Evolutionary conservation across 1,140 invertebrate species (phyloP).

Genomic region (Lethrus apterus): DNA sequence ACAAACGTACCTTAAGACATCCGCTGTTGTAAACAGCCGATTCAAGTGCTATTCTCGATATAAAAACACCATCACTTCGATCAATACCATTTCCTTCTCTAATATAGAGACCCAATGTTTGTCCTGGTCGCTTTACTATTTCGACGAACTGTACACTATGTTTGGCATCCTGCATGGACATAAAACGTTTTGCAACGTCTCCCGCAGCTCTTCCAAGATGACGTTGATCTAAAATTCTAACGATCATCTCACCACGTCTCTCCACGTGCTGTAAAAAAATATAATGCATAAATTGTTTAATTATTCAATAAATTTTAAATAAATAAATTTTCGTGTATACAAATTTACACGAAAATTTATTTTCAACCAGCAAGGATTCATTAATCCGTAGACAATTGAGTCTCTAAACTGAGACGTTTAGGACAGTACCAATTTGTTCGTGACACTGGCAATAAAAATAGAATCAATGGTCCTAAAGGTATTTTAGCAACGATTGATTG

Average conservation of each 20-base stretch:
- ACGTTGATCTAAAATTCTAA: constrained; percentile 77
- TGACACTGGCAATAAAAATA: too few species aligned
- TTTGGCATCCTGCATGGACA: constrained; percentile 67
- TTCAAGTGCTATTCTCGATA: constrained; percentile 95
- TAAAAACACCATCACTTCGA: constrained; percentile 92
- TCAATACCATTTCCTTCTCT: constrained; percentile 93
- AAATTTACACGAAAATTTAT: too few species aligned
- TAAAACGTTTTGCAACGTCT: constrained; percentile 76
- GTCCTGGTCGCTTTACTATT: constrained; percentile 97
- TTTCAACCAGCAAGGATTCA: too few species aligned
- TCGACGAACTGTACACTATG: constrained; percentile 91
- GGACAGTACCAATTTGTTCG: too few species aligned
- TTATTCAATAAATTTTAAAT: too few species aligned
- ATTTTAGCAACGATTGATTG: too few species aligned
- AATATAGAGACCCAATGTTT: constrained; percentile 96
- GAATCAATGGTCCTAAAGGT: too few species aligned
- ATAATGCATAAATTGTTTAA: too few species aligned
- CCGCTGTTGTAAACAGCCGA: constrained; percentile 95
- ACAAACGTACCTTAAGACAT: constrained; percentile 67
- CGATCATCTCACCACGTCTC: constrained; percentile 88
- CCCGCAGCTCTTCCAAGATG: constrained; percentile 75
- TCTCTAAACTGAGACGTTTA: too few species aligned
- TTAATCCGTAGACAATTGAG: too few species aligned
- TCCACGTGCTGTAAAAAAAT: constrained; percentile 67
- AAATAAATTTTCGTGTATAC: too few species aligned